Evolutionary conservation across 2,113 vertebrate species (phyloP).

Genomic region (Athene noctua): DNA sequence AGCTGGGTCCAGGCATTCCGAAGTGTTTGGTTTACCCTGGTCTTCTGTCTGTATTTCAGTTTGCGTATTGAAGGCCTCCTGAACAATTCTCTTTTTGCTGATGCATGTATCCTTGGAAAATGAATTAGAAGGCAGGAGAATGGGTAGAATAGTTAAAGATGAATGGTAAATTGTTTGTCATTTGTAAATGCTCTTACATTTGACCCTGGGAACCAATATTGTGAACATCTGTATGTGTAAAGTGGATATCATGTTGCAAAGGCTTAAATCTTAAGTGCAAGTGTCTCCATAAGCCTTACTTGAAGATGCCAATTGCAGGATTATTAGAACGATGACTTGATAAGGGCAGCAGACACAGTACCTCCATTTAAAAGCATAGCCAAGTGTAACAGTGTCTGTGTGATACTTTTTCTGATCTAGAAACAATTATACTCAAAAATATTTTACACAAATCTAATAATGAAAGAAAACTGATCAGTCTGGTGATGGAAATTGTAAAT

Average conservation of each 20-base stretch:
- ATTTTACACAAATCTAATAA: background rate
- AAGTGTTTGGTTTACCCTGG: background rate
- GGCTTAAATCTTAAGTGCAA: background rate
- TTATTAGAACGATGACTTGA: background rate
- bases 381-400: background rate
- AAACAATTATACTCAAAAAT: background rate
- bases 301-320: background rate
- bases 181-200: background rate
- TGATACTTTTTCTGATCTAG: background rate
- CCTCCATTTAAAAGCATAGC: background rate
- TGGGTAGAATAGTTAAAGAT: background rate
- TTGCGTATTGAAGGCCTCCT: background rate
- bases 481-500: background rate
- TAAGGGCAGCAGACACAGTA: background rate
- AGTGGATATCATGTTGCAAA: background rate
- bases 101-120: background rate
- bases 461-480: background rate
- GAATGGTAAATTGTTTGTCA: background rate
- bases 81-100: background rate
- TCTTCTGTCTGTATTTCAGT: background rate
- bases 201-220: background rate
- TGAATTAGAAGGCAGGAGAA: background rate
- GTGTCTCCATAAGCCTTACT: background rate
- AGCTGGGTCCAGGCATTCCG: background rate
- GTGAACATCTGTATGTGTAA: background rate